Percentiles rank a stretch among this genome's conserved stretches.
Evolutionary conservation across 2,113 vertebrate species (phyloP).

Genomic region (Lasiurus cinereus): DNA sequence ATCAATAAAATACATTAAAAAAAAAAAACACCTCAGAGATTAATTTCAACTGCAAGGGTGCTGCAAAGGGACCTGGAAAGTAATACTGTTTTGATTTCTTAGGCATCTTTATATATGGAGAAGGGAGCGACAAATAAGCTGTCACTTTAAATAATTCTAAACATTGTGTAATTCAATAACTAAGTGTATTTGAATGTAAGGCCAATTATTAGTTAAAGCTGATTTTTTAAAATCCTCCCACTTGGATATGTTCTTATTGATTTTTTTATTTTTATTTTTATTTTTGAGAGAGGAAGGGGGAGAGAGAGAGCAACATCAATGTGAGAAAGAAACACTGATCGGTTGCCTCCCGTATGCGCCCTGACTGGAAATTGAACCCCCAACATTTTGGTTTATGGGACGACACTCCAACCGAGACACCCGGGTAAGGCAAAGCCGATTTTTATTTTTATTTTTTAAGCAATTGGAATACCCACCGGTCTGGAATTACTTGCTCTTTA

Average conservation of each 20-base stretch:
- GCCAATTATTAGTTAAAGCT: neutral
- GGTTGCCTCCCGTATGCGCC: neutral
- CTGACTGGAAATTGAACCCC: neutral
- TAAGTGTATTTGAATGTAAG: constrained; percentile 26
- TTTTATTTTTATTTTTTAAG: neutral
- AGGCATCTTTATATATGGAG: neutral
- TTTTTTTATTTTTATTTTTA: neutral
- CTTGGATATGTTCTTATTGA: neutral
- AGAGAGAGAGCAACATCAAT: neutral
- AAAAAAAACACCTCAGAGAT: no score
- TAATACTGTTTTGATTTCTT: constrained; percentile 19
- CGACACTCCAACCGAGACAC: neutral
- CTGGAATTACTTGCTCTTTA: constrained; percentile 23
- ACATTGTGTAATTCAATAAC: constrained; percentile 45
- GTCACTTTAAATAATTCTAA: constrained; percentile 56
- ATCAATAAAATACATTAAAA: no score
- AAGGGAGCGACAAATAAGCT: neutral
- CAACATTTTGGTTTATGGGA: neutral
- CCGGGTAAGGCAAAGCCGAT: neutral
- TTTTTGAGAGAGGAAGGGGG: neutral
- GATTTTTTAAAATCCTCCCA: neutral
- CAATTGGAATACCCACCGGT: neutral
- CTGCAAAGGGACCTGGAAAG: neutral
- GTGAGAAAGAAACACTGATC: neutral
- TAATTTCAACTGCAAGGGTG: neutral